Percentiles rank a stretch among this genome's conserved stretches.
These are phyloP conservation scores for Ctenosaura bakeri DNA, from an alignment of 2,797 vertebrate genomes.

Conservation along the genomic window DNA sequence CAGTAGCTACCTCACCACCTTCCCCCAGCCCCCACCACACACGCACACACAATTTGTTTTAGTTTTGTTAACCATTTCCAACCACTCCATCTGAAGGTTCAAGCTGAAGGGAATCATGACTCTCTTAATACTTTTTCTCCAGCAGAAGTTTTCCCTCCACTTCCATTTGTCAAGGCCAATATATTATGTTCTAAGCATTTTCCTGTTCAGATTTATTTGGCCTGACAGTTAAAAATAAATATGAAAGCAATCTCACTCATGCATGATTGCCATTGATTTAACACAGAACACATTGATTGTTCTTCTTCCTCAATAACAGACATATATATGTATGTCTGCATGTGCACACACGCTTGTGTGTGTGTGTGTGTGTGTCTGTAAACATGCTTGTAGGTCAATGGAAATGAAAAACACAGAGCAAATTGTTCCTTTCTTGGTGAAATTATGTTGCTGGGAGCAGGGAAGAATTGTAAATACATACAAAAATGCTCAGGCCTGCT, in stretches of 20 bases:
- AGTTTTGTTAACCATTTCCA: background rate
- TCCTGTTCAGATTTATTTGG: conserved; percentile 14
- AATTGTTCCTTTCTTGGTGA: conserved; percentile 20
- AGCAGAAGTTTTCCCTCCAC: background rate
- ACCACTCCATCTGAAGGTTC: background rate
- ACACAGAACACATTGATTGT: background rate
- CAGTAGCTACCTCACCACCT: background rate
- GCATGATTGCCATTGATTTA: conserved; percentile 11
- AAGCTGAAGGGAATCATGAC: background rate
- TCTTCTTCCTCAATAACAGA: background rate
- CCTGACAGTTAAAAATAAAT: conserved; percentile 25
- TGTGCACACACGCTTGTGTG: too few species aligned
- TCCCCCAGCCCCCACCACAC: too few species aligned
- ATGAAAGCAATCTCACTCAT: conserved; percentile 15
- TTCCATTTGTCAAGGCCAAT: background rate
- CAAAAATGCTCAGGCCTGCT: background rate
- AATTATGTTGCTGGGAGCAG: conserved; percentile 22
- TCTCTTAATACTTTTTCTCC: background rate
- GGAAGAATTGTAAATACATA: conserved; percentile 14
- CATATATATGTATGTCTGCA: background rate
- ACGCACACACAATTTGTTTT: conserved; percentile 12
- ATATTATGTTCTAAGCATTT: conserved; percentile 25
- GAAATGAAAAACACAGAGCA: conserved; percentile 16
- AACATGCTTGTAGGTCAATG: background rate
- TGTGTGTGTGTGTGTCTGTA: background rate